phyloP scores from a whole-genome alignment of 2,888 invertebrate genomes.

The Megastigmus dorsalis region DNA sequence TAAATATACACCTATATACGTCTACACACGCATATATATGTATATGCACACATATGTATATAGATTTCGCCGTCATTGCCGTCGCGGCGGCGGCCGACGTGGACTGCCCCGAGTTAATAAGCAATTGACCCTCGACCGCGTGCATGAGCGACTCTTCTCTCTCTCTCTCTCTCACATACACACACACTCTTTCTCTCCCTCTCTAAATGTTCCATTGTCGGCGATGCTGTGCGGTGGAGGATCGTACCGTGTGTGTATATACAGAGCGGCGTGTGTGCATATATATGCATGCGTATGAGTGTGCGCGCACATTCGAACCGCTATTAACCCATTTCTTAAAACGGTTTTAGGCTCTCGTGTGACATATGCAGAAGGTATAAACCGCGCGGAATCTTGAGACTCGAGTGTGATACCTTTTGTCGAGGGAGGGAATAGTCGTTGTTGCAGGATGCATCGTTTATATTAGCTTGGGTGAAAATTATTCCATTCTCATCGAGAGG shows the following conservation, averaged over 20 bases:
- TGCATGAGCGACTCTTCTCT: conserved; percentile 2
- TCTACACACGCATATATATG: not conserved
- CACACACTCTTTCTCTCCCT: no score
- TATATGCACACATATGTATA: not conserved
- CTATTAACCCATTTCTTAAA: conserved; percentile 58
- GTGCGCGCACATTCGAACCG: no score
- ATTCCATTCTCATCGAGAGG: no score
- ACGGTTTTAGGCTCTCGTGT: not conserved
- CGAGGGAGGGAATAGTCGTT: no score
- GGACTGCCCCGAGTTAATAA: conserved; percentile 66
- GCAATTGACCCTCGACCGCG: conserved; percentile 71
- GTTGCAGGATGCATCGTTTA: no score
- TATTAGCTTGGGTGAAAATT: no score
- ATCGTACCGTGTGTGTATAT: not conserved
- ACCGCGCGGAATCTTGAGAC: no score
- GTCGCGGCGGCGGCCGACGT: no score
- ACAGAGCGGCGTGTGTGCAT: not conserved
- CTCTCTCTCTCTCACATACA: not conserved
- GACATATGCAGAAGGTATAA: no score
- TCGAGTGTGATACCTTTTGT: no score
- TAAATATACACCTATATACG: not conserved
- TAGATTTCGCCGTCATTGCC: conserved; percentile 56
- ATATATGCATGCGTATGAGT: not conserved
- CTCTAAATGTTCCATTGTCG: conserved; percentile 65
- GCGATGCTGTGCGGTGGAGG: not conserved